phyloP scores from a whole-genome alignment of 2,888 invertebrate genomes.

The Crioceris asparagi region DNA sequence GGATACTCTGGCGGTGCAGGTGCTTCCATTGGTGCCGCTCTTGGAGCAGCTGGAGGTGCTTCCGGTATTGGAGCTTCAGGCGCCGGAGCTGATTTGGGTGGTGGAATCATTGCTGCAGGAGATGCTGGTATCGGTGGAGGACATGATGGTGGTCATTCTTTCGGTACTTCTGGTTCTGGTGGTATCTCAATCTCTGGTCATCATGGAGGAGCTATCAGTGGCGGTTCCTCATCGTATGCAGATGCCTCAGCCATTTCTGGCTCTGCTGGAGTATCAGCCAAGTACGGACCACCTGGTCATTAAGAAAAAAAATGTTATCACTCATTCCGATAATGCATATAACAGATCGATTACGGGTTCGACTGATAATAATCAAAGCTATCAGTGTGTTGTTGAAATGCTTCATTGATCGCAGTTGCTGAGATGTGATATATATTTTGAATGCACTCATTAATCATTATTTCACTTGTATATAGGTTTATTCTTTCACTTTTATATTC shows the following conservation, averaged over 20 bases:
- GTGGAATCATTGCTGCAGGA: not conserved
- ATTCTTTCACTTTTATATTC: constrained; percentile 7
- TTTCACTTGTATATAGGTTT: constrained; percentile 8
- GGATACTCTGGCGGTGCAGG: constrained; percentile 12
- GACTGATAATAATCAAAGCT: not conserved
- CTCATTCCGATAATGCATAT: too few relatives aligned
- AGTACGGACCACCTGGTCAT: constrained; percentile 24
- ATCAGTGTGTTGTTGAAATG: constrained; percentile 17
- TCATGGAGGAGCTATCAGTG: constrained; percentile 1
- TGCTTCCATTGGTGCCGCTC: constrained; percentile 7
- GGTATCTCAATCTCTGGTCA: constrained; percentile 17
- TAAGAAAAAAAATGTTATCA: constrained; percentile 11
- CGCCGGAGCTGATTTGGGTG: constrained; percentile 2
- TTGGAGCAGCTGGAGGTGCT: constrained; percentile 2
- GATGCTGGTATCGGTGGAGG: too few relatives aligned
- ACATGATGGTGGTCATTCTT: constrained; percentile 25
- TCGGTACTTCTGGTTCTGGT: constrained; percentile 22
- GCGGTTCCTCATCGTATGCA: constrained; percentile 12
- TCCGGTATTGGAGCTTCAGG: constrained; percentile 3
- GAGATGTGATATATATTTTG: constrained; percentile 20
- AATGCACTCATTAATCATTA: constrained; percentile 14
- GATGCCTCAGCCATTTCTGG: constrained; percentile 10
- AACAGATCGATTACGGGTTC: too few relatives aligned
- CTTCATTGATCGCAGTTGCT: constrained; percentile 16
- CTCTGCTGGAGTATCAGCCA: constrained; percentile 16